Evolutionary conservation across 2,888 invertebrate genomes (phyloP).

Genomic region (Ichneumon xanthorius): DNA sequence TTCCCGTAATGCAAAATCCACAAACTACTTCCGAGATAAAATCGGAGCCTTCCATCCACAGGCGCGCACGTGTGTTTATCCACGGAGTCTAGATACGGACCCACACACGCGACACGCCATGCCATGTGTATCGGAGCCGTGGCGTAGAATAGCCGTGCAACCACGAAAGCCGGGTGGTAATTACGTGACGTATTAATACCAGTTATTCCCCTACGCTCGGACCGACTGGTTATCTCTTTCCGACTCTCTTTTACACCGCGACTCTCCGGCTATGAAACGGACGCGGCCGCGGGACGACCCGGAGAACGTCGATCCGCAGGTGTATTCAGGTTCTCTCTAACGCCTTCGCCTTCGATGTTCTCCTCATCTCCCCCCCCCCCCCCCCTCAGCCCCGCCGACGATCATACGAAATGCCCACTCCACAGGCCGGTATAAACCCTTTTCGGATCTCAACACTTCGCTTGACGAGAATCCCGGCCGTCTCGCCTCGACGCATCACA

Average conservation of each 20-base stretch:
- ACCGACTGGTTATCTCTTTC: constrained; percentile 47
- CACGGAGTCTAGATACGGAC: not conserved
- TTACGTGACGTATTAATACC: constrained; percentile 84
- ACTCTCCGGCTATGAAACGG: not conserved
- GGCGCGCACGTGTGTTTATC: constrained; percentile 7
- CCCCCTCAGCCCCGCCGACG: constrained; percentile 57
- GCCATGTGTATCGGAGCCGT: not conserved
- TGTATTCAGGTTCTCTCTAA: constrained; percentile 77
- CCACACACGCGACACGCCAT: constrained; percentile 2
- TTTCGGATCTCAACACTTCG: constrained; percentile 13
- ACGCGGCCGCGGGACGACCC: constrained; percentile 17
- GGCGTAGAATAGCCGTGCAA: constrained; percentile 69
- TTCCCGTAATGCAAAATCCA: constrained; percentile 3
- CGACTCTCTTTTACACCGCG: constrained; percentile 20
- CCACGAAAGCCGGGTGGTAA: constrained; percentile 76
- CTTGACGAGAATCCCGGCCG: constrained; percentile 22
- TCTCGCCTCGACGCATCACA: constrained; percentile 3
- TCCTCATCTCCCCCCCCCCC: constrained; percentile 66
- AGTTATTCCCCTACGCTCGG: constrained; percentile 78
- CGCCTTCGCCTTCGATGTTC: constrained; percentile 60
- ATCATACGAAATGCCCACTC: not conserved
- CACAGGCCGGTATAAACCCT: not conserved
- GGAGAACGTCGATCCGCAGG: constrained; percentile 77
- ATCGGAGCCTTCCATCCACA: not conserved
- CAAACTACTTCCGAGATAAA: constrained; percentile 2